Evolutionary conservation across 2,113 vertebrate species (phyloP).

Genomic region (Melanocharis versteri): DNA sequence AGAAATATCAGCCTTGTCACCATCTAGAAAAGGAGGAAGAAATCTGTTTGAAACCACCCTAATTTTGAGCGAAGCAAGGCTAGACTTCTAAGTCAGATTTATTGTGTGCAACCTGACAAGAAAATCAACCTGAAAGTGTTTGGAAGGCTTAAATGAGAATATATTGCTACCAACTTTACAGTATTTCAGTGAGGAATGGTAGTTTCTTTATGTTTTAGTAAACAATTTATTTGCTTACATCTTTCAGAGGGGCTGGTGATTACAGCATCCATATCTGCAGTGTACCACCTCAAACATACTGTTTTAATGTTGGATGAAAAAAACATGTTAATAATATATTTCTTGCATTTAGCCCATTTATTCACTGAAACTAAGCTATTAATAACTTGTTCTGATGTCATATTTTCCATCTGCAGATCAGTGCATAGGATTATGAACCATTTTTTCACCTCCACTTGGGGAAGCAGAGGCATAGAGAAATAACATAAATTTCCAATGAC

Average conservation of each 20-base stretch:
- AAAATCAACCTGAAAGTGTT: neutral
- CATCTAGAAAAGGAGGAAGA: conserved; percentile 79
- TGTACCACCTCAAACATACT: neutral
- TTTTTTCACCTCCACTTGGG: neutral
- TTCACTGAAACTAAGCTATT: neutral
- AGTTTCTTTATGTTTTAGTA: neutral
- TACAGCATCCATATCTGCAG: neutral
- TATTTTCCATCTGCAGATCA: neutral
- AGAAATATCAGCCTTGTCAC: conserved; percentile 94
- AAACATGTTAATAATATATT: neutral
- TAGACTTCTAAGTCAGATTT: conserved; percentile 18
- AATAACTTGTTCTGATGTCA: neutral
- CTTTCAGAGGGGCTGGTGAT: neutral
- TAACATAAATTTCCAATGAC: neutral
- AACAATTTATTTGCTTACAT: neutral
- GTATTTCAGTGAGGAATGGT: neutral
- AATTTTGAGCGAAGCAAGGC: neutral
- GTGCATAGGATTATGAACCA: neutral
- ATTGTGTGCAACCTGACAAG: neutral
- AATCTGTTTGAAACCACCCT: conserved; percentile 11
- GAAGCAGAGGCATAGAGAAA: neutral
- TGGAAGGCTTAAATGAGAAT: conserved; percentile 38
- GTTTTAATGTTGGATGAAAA: neutral
- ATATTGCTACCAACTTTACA: neutral
- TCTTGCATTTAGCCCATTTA: neutral